phyloP scores from a whole-genome alignment of 2,113 vertebrate species.

The western clawed frog (Xenopus tropicalis) region UCB_Xtro_10.0 CM004449.2:112254001-112254500 shows the following conservation, averaged over 20 bases:
- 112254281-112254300: neutral
- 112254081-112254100: conserved; percentile 32
- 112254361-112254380: neutral
- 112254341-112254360: neutral
- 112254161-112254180: conserved; percentile 14
- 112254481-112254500: too few relatives aligned
- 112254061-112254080: conserved; percentile 15
- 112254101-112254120: neutral
- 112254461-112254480: too few relatives aligned
- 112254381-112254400: neutral
- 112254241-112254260: neutral
- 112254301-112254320: neutral
- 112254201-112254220: conserved; percentile 19
- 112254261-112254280: neutral
- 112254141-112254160: conserved; percentile 1
- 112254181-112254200: conserved; percentile 28
- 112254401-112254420: neutral
- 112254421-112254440: too few relatives aligned
- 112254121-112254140: conserved; percentile 23
- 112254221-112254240: neutral
- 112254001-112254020: conserved; percentile 42
- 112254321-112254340: neutral
- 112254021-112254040: conserved; percentile 48
- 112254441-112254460: too few relatives aligned
- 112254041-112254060: conserved; percentile 48